A percentile compares a stretch with the other conserved stretches of the same genome.
These are phyloP conservation scores for Polydesmus complanatus DNA, from an alignment of 2,888 invertebrate genomes.

Conservation along the genomic window DNA sequence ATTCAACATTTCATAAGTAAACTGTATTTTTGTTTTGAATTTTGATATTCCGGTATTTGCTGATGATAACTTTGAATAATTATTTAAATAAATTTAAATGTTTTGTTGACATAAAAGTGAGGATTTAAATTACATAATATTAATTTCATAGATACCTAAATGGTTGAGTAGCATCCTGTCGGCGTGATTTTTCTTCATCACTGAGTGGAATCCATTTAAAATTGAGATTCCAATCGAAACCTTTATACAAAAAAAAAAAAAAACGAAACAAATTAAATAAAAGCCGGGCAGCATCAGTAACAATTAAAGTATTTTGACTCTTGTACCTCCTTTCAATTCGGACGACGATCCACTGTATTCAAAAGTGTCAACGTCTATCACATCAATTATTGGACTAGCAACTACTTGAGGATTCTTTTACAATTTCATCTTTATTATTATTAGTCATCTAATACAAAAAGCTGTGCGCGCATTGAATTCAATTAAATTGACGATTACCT, in stretches of 20 bases:
- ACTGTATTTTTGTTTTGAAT: too few species aligned
- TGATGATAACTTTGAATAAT: too few species aligned
- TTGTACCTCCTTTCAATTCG: slow-evolving; percentile 34
- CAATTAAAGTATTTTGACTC: background rate
- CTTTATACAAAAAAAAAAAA: slow-evolving; percentile 20
- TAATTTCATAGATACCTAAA: slow-evolving; percentile 25
- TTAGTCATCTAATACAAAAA: background rate
- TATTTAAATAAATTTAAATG: too few species aligned
- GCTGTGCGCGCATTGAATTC: background rate
- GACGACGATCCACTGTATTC: slow-evolving; percentile 29
- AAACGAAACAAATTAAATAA: background rate
- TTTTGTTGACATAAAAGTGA: too few species aligned
- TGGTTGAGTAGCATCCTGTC: slow-evolving; percentile 20
- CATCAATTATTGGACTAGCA: slow-evolving; percentile 37
- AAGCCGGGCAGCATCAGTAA: too few species aligned
- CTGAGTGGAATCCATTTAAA: slow-evolving; percentile 36
- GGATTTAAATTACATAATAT: too few species aligned
- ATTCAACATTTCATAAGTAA: too few species aligned
- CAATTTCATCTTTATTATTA: background rate
- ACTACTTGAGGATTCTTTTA: slow-evolving; percentile 24
- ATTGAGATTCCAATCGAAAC: slow-evolving; percentile 39
- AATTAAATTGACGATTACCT: slow-evolving; percentile 20
- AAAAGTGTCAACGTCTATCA: slow-evolving; percentile 34
- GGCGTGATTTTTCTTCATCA: slow-evolving; percentile 20
- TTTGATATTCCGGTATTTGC: too few species aligned